Base-by-base conservation (phyloP, 2,888 invertebrate genomes). In the Hypselothyrea guttata region DNA sequence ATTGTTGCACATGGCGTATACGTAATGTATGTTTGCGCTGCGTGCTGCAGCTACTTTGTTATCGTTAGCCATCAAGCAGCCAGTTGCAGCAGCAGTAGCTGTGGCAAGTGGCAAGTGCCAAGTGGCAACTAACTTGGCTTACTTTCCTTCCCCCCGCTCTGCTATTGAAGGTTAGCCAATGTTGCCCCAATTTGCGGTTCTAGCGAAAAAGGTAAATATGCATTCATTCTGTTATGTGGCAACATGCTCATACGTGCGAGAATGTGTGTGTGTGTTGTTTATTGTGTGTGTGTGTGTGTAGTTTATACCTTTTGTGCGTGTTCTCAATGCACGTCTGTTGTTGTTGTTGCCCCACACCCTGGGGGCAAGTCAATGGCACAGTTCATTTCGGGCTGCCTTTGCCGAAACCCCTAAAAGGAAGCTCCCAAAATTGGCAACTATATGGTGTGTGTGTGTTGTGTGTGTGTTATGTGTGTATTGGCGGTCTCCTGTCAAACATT, bases 1-100 rank as follows among this genome's bases (percentile, higher is more conserved):
- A 78, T 78, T 78, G 84, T 75, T 69, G 79, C 78, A 75, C 83
- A 57, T 44, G 63, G 79, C 79, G 83, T 67, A 82, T 84, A 82
- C 85, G 77, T 82, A 75, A 82, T 71, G 42, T 71, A 54, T 77
- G 66, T 70, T 57, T 69, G 53, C 45, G 28, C 60, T 70, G 59
- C 54, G 49, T 77, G 78, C 38, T 44, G 61, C 55, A 75, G 64
- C 70, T 75, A 85, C 83, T 78, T 84, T 78, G 85, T 84, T 84
- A 78, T 73, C 56, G 51, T 47, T 16, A 46, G 13, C 46, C 52
- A 53, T 38, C 44, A 58, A 48, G 40, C 42, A 57, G 28, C 15
- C n/a, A 47, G 33, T 1, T 59, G 45, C 47, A 11, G 38, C 45
- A 7, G 47, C 65, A 11, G 38, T 45, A 55, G 18, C 5, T 45